Percentiles rank a stretch among this genome's conserved stretches.
Conservation (phyloP, 1,140 invertebrate species). For the Hypothenemus hampei region DNA sequence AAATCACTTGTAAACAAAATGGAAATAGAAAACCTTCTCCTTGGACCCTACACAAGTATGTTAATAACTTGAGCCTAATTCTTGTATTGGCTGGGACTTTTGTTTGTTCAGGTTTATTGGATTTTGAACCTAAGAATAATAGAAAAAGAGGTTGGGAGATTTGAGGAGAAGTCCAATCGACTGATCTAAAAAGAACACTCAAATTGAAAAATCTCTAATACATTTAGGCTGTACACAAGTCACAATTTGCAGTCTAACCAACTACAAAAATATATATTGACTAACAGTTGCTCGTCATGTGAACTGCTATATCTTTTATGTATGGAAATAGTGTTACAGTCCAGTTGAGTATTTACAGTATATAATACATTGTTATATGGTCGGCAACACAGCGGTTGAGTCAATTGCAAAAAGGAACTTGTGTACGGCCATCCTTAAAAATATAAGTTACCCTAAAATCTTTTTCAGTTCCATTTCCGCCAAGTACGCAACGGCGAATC, state of each 20-base stretch:
- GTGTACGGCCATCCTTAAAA: not conserved
- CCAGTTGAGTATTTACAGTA: no score
- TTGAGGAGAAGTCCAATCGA: constrained; percentile 69
- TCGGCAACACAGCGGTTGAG: no score
- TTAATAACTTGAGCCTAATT: constrained; percentile 78
- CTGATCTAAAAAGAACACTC: constrained; percentile 53
- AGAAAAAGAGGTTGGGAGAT: constrained; percentile 69
- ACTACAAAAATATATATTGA: no score
- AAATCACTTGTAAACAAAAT: constrained; percentile 77
- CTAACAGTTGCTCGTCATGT: no score
- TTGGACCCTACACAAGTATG: constrained; percentile 74
- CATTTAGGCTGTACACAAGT: no score
- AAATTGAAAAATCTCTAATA: not conserved
- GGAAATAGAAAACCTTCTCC: constrained; percentile 75
- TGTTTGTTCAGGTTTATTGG: constrained; percentile 58
- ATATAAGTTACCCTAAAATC: constrained; percentile 56
- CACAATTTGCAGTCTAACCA: no score
- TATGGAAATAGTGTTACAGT: no score
- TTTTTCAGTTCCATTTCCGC: constrained; percentile 72
- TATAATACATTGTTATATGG: no score
- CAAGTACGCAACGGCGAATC: constrained; percentile 73
- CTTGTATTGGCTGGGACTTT: constrained; percentile 71
- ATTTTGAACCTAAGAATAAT: constrained; percentile 70
- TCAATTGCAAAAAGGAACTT: no score
- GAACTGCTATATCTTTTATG: no score